Evolutionary conservation across 2,888 invertebrate genomes (phyloP), one percentile per base, ranked within the genome.

Genomic region (Macrostomum cliftonense): DNA sequence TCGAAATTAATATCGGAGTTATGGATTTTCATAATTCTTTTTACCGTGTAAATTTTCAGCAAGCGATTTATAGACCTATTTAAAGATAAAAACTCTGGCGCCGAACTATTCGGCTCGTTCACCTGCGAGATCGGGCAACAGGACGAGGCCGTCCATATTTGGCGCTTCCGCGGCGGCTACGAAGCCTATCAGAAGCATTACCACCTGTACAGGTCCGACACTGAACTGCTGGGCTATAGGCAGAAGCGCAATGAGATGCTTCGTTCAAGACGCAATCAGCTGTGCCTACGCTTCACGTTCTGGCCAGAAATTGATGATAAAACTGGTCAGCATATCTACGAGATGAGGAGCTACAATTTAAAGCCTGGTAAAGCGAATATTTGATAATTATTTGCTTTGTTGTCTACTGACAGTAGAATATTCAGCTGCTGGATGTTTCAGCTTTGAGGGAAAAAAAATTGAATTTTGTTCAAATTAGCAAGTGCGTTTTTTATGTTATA

Each of bases 91-190:
- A 53, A 81, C 39, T 72, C 87, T 20, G 81, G 82, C 46, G 81
- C 82, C 60, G 82, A 88, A 64, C 74, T 95, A 58, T 81, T 89
- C 21, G 95, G 85, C 49, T 93, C 93, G 61, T 97, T 91, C 87
- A 83, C 82, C 0, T 93, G 93, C 1, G 81, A 82, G 47, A 85
- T 87, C 39, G 97, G 97, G 37, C 93, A 95, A 65, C 82, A 93
- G 75, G 95, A 97, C 74, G 95, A 97, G 73, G 87, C 73, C 28
- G 9, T 28, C 9, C 28, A 28, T 28, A 28, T 28, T 28, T 28
- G 28, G 28, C 28, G 28, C 9, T 28, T 28, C 28, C 28, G 28
- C 4, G 28, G 28, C 28, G 28, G 28, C 9, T 28, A 28, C 28
- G 5, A 28, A 28, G 28, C 28, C 28, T 28, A 28, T 28, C 28